A percentile compares a stretch with the other conserved stretches of the same genome.
Evolutionary conservation across 1,140 invertebrate species (phyloP).

Genomic region (Ostrea edulis): DNA sequence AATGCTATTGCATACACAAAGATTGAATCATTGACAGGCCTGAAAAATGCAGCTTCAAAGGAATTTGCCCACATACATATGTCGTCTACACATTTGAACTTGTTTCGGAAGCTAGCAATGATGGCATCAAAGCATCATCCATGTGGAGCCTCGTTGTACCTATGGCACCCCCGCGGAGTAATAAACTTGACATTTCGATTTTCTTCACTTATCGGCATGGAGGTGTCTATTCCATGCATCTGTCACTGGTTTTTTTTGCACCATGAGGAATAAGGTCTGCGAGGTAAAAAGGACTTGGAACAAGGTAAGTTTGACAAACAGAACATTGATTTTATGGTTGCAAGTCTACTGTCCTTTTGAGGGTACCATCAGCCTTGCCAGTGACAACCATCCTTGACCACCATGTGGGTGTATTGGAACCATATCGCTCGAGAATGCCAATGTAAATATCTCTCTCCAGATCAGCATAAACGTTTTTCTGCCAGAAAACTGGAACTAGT

Average conservation of each 20-base stretch:
- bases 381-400: not conserved
- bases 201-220: constrained; percentile 53
- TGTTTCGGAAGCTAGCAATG: constrained; percentile 54
- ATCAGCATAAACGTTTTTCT: constrained; percentile 50
- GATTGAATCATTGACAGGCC: constrained; percentile 60
- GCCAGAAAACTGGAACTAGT: constrained; percentile 50
- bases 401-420: not conserved
- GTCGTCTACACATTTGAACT: constrained; percentile 65
- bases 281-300: constrained; percentile 46
- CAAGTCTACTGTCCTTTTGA: not conserved
- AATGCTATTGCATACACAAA: no score
- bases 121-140: constrained; percentile 66
- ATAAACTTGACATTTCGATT: constrained; percentile 60
- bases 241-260: constrained; percentile 50
- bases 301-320: constrained; percentile 43
- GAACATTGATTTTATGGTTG: not conserved
- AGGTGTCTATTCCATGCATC: constrained; percentile 60
- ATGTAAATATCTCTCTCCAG: not conserved
- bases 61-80: constrained; percentile 56
- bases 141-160: constrained; percentile 66
- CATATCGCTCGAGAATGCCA: not conserved
- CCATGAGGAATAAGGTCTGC: constrained; percentile 41
- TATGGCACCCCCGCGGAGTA: constrained; percentile 65
- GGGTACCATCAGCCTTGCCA: not conserved
- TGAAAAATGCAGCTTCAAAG: constrained; percentile 59